Conservation (phyloP, 2,797 vertebrate genomes). For the Schizopygopsis pylzovi region DNA sequence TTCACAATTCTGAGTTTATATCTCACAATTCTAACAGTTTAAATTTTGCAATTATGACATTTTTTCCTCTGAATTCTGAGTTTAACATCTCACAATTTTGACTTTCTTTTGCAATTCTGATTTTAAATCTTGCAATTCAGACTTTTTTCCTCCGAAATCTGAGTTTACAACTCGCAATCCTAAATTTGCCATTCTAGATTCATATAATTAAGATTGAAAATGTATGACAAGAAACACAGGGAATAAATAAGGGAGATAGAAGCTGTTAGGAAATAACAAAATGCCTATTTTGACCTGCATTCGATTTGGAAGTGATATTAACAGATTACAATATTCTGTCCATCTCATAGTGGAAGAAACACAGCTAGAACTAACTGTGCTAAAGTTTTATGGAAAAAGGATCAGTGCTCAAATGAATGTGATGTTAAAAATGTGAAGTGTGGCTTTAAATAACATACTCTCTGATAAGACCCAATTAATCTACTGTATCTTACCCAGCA, state of each 20-base stretch:
- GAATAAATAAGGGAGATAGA: not conserved
- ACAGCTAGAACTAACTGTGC: not conserved
- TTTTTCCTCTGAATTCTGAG: not conserved
- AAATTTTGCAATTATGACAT: accelerated
- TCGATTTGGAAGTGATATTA: not conserved
- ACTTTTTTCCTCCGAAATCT: not conserved
- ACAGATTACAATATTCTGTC: not conserved
- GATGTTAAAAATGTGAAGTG: constrained; percentile 6
- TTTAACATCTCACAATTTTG: not conserved
- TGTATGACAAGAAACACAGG: not conserved
- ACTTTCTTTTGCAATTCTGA: not conserved
- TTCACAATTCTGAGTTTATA: not conserved
- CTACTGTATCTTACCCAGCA: not conserved
- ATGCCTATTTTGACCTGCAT: not conserved
- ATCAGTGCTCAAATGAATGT: not conserved
- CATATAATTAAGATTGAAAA: not conserved
- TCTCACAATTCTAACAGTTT: not conserved
- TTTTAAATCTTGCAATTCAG: not conserved
- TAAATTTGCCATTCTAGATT: not conserved
- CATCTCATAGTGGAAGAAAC: not conserved
- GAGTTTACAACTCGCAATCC: not conserved
- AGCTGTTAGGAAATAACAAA: not conserved
- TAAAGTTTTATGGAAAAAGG: not conserved
- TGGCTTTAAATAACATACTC: constrained; percentile 12
- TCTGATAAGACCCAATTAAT: constrained; percentile 25